A percentile compares a stretch with the other conserved stretches of the same genome.
Conservation (phyloP, 2,113 vertebrate species). For the Morone saxatilis region DNA sequence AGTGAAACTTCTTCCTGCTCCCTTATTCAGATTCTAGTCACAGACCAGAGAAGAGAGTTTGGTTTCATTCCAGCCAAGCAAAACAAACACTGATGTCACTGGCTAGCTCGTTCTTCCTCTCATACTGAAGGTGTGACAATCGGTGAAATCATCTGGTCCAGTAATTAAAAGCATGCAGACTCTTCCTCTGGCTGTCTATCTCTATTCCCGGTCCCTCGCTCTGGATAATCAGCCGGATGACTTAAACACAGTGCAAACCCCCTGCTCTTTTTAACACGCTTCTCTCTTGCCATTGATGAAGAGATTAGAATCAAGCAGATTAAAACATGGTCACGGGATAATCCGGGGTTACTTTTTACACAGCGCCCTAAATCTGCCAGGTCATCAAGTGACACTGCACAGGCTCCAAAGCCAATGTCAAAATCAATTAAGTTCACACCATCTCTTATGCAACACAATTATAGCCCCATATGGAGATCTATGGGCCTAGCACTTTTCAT, state of each 20-base stretch:
- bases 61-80: not conserved
- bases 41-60: not conserved
- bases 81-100: not conserved
- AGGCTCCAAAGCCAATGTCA: constrained; percentile 13
- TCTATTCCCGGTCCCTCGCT: not conserved
- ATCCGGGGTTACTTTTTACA: constrained; percentile 60
- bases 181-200: not conserved
- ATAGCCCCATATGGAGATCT: not conserved
- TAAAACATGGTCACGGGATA: constrained; percentile 65
- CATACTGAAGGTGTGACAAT: not conserved
- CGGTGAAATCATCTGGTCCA: not conserved
- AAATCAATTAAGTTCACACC: not conserved
- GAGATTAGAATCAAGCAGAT: constrained; percentile 73
- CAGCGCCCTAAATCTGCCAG: constrained; percentile 58
- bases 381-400: constrained; percentile 61
- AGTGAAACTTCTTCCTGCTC: too few species aligned
- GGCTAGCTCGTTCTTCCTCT: too few species aligned
- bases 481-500: not conserved
- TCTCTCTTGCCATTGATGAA: constrained; percentile 49
- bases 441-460: not conserved
- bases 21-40: too few species aligned
- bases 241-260: constrained; percentile 1
- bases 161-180: not conserved
- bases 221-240: constrained; percentile 44
- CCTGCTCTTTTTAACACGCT: constrained; percentile 71